Evolutionary conservation across 2,797 vertebrate genomes (phyloP).

Genomic region (Brachymystax lenok): DNA sequence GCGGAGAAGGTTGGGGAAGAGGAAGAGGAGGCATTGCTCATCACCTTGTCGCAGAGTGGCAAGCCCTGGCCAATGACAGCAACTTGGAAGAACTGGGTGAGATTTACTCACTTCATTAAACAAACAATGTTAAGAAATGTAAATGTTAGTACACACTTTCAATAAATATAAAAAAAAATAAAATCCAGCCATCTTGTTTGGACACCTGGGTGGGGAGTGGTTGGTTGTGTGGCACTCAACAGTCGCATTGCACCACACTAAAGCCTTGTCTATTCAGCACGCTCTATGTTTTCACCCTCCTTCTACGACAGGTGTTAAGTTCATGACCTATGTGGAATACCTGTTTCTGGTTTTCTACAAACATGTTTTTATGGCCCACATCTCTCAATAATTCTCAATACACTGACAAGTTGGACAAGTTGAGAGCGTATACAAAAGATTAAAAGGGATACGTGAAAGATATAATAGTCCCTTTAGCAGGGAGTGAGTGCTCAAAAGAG

Average conservation of each 20-base stretch:
- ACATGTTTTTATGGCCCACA: slow-evolving; percentile 10
- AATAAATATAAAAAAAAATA: slow-evolving; percentile 40
- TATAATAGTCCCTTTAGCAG: not conserved
- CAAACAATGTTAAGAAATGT: slow-evolving; percentile 72
- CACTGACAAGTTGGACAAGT: not conserved
- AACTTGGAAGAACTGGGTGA: slow-evolving; percentile 69
- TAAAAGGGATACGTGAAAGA: not conserved
- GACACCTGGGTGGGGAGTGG: slow-evolving; percentile 66
- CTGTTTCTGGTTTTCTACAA: not conserved
- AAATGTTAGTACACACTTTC: slow-evolving; percentile 65
- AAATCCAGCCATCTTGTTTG: slow-evolving; percentile 57
- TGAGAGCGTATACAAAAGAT: not conserved
- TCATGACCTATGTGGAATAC: slow-evolving; percentile 22
- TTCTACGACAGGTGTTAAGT: slow-evolving; percentile 16
- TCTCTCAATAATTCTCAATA: slow-evolving; percentile 1
- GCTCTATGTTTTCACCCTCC: slow-evolving; percentile 20
- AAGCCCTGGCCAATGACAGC: slow-evolving; percentile 65
- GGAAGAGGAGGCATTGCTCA: slow-evolving; percentile 63
- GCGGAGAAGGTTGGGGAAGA: slow-evolving; percentile 66
- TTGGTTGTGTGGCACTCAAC: slow-evolving; percentile 32
- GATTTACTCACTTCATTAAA: slow-evolving; percentile 67
- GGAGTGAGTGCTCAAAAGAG: slow-evolving; percentile 1
- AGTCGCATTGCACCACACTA: slow-evolving; percentile 24
- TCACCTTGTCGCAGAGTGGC: slow-evolving; percentile 48
- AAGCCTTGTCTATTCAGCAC: slow-evolving; percentile 25